Evolutionary conservation across 2,888 invertebrate species (phyloP), one percentile per base, ranked within the genome.

Genomic region (Amitus sp.): DNA sequence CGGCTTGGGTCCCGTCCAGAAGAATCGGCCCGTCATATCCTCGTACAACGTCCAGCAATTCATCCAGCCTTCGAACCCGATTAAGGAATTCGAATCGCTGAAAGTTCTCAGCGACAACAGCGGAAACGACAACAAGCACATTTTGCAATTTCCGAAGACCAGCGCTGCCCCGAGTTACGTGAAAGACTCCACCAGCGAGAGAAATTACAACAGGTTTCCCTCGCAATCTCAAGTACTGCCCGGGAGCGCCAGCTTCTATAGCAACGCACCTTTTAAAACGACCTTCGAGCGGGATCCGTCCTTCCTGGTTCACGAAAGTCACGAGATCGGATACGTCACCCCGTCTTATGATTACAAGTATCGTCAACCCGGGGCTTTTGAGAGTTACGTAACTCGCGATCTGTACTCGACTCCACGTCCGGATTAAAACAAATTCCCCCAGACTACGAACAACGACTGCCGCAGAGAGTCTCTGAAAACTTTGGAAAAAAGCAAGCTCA

Each of bases 261-360:
- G 74, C 34, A 79, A 80, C 45, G 74, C 74, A 0, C 10, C 70
- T 15, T 77, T 74, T 50, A 78, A 79, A 50, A 66, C 74, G 0
- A 71, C 64, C 2, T 75, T 68, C 61, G 79, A 79, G 48, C 69
- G 78, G 15, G 75, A 80, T 46, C 80, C 78, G 0, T 68, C 76
- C 2, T 80, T 76, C 46, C 55, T 80, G 12, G 76, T 80, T 0
- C 78, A 80, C 66, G 80, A 80, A 58, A 80, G 79, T 17, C 80
- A 80, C 50, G 80, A 80, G 45, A 62, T 79, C n/a, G 76, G 76
- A 13, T 79, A 76, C 55, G 75, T 70, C 2, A 80, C 78, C 0
- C 77, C 79, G 0, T 64, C 77, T 1, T 68, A 73, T 0, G 57
- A 69, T 1, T 73, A 69, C 23, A 80, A 78, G 47, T 78, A 74